Evolutionary conservation across 2,888 invertebrate genomes (phyloP).

Genomic region (Drosophila crucigera): DNA sequence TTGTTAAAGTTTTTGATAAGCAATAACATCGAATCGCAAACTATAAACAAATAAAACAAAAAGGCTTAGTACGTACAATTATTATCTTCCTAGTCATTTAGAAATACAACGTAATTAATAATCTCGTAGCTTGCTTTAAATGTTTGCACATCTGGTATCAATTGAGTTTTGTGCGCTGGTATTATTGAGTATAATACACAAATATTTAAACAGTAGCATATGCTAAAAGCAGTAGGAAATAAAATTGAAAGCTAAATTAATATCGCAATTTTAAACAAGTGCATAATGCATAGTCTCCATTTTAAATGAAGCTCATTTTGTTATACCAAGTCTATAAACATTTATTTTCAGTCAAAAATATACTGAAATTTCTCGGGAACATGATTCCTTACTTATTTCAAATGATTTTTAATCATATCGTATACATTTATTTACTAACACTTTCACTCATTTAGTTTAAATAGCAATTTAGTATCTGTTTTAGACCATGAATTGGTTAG

Average conservation of each 20-base stretch:
- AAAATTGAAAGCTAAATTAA: neutral
- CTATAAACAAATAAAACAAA: too few relatives aligned
- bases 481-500: neutral
- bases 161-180: neutral
- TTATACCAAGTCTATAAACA: neutral
- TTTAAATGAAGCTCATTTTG: neutral
- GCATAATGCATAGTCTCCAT: neutral
- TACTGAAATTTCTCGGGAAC: neutral
- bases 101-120: too few relatives aligned
- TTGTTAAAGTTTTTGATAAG: too few relatives aligned
- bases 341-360: neutral
- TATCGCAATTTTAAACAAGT: neutral
- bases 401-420: too few relatives aligned
- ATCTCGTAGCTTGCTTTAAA: too few relatives aligned
- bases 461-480: neutral
- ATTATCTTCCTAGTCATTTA: too few relatives aligned
- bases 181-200: too few relatives aligned
- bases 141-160: conserved; percentile 10
- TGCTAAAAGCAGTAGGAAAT: neutral
- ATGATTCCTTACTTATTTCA: neutral
- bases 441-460: neutral
- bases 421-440: neutral
- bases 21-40: too few relatives aligned
- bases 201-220: too few relatives aligned
- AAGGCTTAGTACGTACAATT: too few relatives aligned